Conservation (phyloP, 2,113 vertebrate genomes). For the Mobula hypostoma region DNA sequence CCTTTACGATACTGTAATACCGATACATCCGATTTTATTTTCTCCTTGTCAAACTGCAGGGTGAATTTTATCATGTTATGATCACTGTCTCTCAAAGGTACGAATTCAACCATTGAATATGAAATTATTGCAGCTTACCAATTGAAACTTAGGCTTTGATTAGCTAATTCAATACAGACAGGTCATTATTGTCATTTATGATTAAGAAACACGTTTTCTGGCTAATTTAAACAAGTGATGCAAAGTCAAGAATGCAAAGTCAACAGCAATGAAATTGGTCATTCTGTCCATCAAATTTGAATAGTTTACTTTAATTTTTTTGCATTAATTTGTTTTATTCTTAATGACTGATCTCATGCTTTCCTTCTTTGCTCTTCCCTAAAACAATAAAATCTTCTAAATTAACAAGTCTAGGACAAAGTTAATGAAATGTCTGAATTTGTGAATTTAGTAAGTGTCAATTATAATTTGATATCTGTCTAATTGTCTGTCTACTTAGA, state of each 20-base stretch:
- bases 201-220: background rate
- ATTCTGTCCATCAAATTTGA: background rate
- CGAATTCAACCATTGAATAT: background rate
- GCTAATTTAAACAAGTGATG: background rate
- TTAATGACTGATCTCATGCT: background rate
- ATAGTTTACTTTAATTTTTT: background rate
- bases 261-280: background rate
- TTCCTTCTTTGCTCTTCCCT: background rate
- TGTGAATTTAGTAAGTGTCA: background rate
- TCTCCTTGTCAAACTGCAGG: too few relatives aligned
- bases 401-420: background rate
- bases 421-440: background rate
- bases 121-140: background rate
- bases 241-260: background rate
- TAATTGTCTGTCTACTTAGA: background rate
- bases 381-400: background rate
- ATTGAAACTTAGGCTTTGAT: background rate
- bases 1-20: too few relatives aligned
- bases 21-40: too few relatives aligned
- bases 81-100: too few relatives aligned
- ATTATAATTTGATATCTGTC: background rate
- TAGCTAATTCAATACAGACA: background rate
- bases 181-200: background rate
- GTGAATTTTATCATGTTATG: too few relatives aligned
- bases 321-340: background rate